Evolutionary conservation across 2,113 vertebrate species (phyloP), one percentile per base, ranked within the genome.

Genomic region (Corythornis vintsioides): DNA sequence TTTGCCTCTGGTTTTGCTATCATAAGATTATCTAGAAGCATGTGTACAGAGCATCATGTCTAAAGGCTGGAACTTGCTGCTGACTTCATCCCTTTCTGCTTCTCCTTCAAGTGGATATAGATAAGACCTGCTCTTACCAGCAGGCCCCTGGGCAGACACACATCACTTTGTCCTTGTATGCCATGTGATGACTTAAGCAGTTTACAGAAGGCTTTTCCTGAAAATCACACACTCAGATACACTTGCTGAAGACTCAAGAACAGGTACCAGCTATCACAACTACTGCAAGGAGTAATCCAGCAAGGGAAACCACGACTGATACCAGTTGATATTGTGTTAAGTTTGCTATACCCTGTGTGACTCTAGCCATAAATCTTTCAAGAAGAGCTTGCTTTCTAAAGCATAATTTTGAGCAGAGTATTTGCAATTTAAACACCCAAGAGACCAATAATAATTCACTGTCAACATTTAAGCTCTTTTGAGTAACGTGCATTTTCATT

Each of bases 351-450:
- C 33, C 38, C 83, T 77, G 9, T 47, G 71, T 71, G 76, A 67
- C 67, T 73, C 15, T 28, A 89, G 56, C 64, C 79, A 91, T 95
- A 95, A 95, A 95, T 95, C 85, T 95, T 92, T 88, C 93, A 95
- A 43, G 50, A 93, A 13, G 50, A 92, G 17, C 85, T 70, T 48
- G 10, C 57, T 82, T 86, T 83, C 28, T 77, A 90, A 86, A 92
- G 90, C 71, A 63, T 63, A 47, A 29, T 83, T 91, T 89, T 3
- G 17, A 80, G 75, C 80, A 61, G 33, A 77, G 50, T 80, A 89
- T 95, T 95, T 92, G 82, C 93, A 95, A 89, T 83, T 95, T 89
- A 95, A 94, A 86, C 75, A 90, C 94, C 75, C 92, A 80, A 66
- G 2, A 72, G 88, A 83, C 94, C 88, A 83, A 91, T 88, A 91